phyloP scores from a whole-genome alignment of 2,113 vertebrate species.

The Syngnathus floridae region DNA sequence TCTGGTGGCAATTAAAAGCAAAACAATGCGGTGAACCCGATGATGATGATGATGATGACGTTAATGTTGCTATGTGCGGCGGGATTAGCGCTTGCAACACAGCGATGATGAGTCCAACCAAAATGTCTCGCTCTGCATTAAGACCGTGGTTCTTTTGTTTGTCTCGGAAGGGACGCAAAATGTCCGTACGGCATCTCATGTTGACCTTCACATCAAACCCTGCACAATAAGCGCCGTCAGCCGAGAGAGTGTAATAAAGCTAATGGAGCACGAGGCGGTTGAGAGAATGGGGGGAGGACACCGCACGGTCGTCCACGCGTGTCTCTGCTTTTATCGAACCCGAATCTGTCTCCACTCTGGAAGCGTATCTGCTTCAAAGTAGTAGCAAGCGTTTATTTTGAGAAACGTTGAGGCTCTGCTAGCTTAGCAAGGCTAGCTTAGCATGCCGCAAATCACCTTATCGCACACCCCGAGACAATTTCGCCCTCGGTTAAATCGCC shows the following conservation, averaged over 20 bases:
- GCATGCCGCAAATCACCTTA: neutral
- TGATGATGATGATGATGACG: constrained; percentile 18
- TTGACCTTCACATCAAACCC: constrained; percentile 44
- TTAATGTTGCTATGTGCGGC: constrained; percentile 36
- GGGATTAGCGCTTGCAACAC: constrained; percentile 51
- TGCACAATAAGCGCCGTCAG: constrained; percentile 22
- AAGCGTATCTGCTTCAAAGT: neutral
- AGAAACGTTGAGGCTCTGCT: neutral
- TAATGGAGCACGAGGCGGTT: constrained; percentile 36
- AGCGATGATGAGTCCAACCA: constrained; percentile 56
- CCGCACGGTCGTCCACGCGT: constrained; percentile 14
- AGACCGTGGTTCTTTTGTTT: neutral
- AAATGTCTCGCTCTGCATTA: constrained; percentile 28
- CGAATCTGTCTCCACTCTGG: neutral
- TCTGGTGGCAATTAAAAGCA: neutral
- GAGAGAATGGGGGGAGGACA: constrained; percentile 16
- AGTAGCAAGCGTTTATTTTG: neutral
- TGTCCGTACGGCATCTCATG: constrained; percentile 9
- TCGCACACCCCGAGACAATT: constrained; percentile 15
- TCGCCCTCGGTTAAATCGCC: constrained; percentile 15
- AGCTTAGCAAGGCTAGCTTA: neutral
- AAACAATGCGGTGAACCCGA: neutral
- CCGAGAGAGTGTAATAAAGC: constrained; percentile 40
- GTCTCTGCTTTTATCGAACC: constrained; percentile 11
- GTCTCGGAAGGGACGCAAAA: neutral